These are phyloP conservation scores for Todiramphus saurophagus DNA, from an alignment of 2,113 vertebrate species.

Conservation along the genomic window DNA sequence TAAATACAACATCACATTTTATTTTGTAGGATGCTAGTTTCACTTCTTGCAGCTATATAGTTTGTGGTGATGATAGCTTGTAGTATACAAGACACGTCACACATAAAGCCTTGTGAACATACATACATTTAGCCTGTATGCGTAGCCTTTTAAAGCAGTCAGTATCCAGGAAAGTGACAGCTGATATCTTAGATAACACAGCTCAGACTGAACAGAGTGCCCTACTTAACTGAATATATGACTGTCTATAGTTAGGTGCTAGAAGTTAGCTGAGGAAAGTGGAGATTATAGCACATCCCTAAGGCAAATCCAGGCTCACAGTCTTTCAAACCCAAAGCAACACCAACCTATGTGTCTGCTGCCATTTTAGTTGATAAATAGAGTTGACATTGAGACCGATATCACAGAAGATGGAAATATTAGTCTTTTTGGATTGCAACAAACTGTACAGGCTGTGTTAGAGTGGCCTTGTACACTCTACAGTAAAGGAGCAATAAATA, in stretches of 20 bases:
- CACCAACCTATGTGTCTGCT: not conserved
- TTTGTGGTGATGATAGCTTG: not conserved
- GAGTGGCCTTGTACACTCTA: not conserved
- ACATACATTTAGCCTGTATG: not conserved
- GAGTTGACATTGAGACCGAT: not conserved
- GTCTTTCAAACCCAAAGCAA: conserved; percentile 1
- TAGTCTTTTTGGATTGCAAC: not conserved
- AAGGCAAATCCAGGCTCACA: not conserved
- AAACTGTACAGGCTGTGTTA: not conserved
- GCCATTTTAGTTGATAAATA: not conserved
- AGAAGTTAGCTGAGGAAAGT: not conserved
- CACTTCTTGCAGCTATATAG: not conserved
- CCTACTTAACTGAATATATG: not conserved
- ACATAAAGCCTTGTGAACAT: not conserved
- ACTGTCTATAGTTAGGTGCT: not conserved
- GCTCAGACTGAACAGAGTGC: not conserved
- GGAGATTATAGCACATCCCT: not conserved
- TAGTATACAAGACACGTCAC: not conserved
- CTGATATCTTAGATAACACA: conserved; percentile 18
- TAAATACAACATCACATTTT: not conserved
- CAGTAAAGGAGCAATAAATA: not conserved
- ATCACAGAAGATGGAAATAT: not conserved
- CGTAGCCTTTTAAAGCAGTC: not conserved
- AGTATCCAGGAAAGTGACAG: not conserved
- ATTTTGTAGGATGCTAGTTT: not conserved